A percentile compares a stretch with the other conserved stretches of the same genome.
Conservation (phyloP, 2,888 invertebrate species). For the Polydrusus cervinus region DNA sequence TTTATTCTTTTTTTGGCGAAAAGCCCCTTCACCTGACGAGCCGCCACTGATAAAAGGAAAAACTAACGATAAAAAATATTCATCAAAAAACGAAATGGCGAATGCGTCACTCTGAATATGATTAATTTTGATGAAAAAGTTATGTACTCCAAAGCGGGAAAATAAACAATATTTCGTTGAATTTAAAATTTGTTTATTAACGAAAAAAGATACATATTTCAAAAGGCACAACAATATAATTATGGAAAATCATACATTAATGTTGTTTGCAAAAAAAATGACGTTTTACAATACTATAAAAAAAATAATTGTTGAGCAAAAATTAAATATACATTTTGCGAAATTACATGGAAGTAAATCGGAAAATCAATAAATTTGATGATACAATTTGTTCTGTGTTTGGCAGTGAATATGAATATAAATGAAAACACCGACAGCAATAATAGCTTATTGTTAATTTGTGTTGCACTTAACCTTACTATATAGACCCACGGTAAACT, state of each 20-base stretch:
- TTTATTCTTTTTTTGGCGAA: too few species aligned
- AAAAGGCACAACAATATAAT: constrained; percentile 51
- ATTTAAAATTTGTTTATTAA: constrained; percentile 47
- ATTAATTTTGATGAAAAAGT: too few species aligned
- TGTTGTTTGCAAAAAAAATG: neutral
- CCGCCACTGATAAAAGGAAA: too few species aligned
- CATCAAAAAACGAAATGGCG: too few species aligned
- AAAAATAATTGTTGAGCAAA: neutral
- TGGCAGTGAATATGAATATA: constrained; percentile 22
- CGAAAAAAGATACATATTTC: constrained; percentile 50
- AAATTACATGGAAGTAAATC: neutral
- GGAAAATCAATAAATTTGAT: neutral
- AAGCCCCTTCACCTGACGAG: too few species aligned
- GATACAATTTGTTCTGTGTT: constrained; percentile 32
- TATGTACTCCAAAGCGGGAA: too few species aligned
- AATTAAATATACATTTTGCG: neutral
- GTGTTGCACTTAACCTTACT: too few species aligned
- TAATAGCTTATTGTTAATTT: too few species aligned
- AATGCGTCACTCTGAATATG: too few species aligned
- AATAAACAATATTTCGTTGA: too few species aligned
- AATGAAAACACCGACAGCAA: neutral
- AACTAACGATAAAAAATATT: too few species aligned
- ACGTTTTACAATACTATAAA: constrained; percentile 2
- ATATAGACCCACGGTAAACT: too few species aligned
- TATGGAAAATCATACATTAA: constrained; percentile 10